Base-by-base conservation (phyloP, 1,140 invertebrate genomes). In the Heliconius hewitsoni region DNA sequence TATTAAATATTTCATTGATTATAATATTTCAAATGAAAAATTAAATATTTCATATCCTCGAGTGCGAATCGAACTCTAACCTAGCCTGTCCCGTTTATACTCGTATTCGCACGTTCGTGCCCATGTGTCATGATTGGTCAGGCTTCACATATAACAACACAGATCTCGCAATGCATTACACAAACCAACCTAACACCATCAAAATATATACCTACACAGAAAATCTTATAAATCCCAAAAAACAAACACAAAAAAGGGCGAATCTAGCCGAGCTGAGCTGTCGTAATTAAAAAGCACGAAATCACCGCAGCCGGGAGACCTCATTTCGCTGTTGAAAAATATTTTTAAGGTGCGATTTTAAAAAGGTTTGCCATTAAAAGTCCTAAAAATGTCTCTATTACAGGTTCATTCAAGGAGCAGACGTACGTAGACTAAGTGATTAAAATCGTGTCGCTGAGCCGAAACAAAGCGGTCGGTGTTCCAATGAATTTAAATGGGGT, bases 401-500 rank as follows among this genome's bases (percentile, higher is more conserved):
- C 83, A 78, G 70, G 73, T 84, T 57, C 71, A 78, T 74, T 75
- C 77, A 60, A 71, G 79, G 84, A 80, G 78, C 76, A 76, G 80
- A 79, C 81, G 57, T 52, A 79, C 81, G 57, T 19, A 52, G 75
- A 46, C 87, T 92, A 90, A 91, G 91, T 91, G 88, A 92, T 92
- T 92, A 91, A 89, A 91, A 88, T 90, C 84, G 83, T 83, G 83
- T 85, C 81, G 83, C 83, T 84, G 86, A 83, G 73, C 75, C 52
- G 79, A 85, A 81, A 92, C 89, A 92, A 92, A 90, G 88, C 79
- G 75, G 79, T 79, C 84, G 87, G 85, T 85, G 89, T 90, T 85
- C 84, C 86, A 89, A 92, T 91, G 90, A 91, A 91, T 92, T 91
- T 90, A 89, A 92, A 92, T 91, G 85, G 77, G 81, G 71, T 42